Evolutionary conservation across 2,888 invertebrate species (phyloP), one percentile per base, ranked within the genome.

Genomic region (Pharmacophagus antenor): DNA sequence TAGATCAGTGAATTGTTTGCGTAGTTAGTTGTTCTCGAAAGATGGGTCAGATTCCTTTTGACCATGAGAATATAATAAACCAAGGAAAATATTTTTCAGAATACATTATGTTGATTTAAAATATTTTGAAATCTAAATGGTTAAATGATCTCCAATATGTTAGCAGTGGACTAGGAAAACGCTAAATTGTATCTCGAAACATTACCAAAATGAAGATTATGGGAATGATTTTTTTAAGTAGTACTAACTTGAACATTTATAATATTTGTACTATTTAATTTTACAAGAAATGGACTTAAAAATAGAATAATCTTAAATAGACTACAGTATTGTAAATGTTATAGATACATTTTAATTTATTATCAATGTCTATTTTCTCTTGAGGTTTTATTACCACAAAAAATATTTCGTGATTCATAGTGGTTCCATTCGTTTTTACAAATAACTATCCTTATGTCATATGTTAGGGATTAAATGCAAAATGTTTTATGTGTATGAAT

Each of bases 401-500:
- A 37, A 37, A 37, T n/a, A n/a, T 2, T 31, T 37, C 15, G 6
- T 37, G 37, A 37, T n/a, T n/a, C 37, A 37, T n/a, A 37, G 15
- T 37, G 37, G 1, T 37, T 37, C n/a, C n/a, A n/a, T 37, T 37
- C n/a, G 37, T 37, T 37, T 37, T 37, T 15, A 15, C 31, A 10
- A 31, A 31, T 31, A 15, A 37, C 37, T n/a, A 37, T 37, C 31
- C 31, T 5, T 27, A 27, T 37, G 37, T 37, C 5, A n/a, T 37
- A 37, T 37, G 37, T 37, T 37, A 3, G n/a, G 15, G 56, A 69
- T 64, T 61, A 60, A 62, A 60, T 55, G 51, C 63, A 65, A 65
- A 61, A 58, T 63, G 65, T 71, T 82, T 82, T 79, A 78, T 59
- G 56, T 54, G 74, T 69, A 63, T 66, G 63, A 61, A 68, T 60